Conservation (phyloP, 2,797 vertebrate species). For the Arctocebus calabarensis region DNA sequence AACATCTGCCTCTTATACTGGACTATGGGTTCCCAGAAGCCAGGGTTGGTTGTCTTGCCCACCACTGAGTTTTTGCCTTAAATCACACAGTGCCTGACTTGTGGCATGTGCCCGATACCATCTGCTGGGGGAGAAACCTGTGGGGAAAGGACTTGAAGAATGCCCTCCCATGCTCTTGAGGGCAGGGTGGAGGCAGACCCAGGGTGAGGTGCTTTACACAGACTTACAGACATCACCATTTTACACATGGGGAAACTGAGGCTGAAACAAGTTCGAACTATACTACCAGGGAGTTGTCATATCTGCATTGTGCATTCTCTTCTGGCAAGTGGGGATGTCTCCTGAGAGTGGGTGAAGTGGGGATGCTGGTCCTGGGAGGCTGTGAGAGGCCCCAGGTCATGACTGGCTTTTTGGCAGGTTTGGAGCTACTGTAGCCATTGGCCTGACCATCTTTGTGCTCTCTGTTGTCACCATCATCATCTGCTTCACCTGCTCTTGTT, state of each 20-base stretch:
- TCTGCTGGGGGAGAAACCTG: background rate
- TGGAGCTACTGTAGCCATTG: slow-evolving; percentile 77
- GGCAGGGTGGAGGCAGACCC: too few species aligned
- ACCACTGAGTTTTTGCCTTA: background rate
- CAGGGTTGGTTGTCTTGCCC: background rate
- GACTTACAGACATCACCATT: background rate
- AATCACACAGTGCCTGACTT: background rate
- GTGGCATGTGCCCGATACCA: background rate
- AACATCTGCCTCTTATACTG: background rate
- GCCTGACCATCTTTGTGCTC: slow-evolving; percentile 78
- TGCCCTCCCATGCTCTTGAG: background rate
- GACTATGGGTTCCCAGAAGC: background rate
- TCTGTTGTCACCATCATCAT: slow-evolving; percentile 88
- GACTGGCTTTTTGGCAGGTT: slow-evolving; percentile 79
- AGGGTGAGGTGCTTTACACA: background rate
- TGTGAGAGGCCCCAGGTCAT: background rate
- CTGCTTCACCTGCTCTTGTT: slow-evolving; percentile 96
- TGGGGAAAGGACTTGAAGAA: background rate
- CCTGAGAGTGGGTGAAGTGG: background rate
- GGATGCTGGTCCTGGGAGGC: background rate
- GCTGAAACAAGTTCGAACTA: background rate
- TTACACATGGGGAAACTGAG: background rate
- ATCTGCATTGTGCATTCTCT: background rate
- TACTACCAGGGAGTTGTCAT: background rate
- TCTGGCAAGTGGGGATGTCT: background rate